These are phyloP conservation scores for Blastobasis adustella DNA, from an alignment of 2,888 invertebrate genomes.

Conservation along the genomic window DNA sequence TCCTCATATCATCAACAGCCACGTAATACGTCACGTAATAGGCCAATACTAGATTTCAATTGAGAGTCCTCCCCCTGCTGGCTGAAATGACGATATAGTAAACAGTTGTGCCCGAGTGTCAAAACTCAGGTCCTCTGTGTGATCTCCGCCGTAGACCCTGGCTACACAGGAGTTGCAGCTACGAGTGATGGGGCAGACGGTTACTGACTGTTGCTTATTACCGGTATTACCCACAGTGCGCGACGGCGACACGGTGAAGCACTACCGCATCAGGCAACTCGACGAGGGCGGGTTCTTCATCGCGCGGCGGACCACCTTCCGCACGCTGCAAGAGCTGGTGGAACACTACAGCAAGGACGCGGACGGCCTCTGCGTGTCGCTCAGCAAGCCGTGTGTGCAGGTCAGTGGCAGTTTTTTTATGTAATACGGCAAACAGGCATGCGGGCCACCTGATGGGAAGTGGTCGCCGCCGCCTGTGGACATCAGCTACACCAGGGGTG, in stretches of 20 bases:
- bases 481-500: not conserved
- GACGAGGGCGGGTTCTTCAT: conserved; percentile 99
- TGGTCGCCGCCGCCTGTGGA: not conserved
- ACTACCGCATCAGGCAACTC: conserved; percentile 98
- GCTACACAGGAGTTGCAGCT: no score
- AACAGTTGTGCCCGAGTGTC: no score
- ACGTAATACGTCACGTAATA: no score
- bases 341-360: conserved; percentile 98
- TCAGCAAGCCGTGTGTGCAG: conserved; percentile 96
- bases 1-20: no score
- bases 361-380: conserved; percentile 98
- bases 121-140: no score
- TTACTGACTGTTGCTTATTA: not conserved
- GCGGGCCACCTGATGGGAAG: not conserved
- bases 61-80: no score
- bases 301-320: conserved; percentile 97
- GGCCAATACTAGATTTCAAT: no score
- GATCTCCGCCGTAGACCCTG: no score
- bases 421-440: no score
- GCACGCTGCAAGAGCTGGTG: conserved; percentile 96
- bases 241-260: conserved; percentile 99
- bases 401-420: conserved; percentile 51
- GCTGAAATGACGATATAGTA: no score
- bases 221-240: conserved; percentile 81
- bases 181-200: no score